Conservation (phyloP, 1,140 invertebrate species). For the Heliconius melpomene region DNA sequence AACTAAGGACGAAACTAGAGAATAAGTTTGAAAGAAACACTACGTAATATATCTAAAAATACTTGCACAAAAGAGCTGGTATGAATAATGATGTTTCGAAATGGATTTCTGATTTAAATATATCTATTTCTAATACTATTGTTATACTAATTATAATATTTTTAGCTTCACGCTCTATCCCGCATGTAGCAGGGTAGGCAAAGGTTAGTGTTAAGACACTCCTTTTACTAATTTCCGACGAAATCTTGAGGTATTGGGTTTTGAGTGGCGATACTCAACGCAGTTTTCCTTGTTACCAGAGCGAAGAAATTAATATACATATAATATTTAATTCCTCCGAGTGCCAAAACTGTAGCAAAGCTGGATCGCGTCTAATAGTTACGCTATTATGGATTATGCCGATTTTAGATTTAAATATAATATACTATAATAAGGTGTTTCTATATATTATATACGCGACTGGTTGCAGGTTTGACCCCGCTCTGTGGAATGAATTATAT, state of each 20-base stretch:
- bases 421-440: background rate
- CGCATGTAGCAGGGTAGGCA: too few relatives aligned
- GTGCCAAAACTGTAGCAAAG: background rate
- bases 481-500: too few relatives aligned
- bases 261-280: too few relatives aligned
- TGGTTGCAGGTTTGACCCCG: too few relatives aligned
- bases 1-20: constrained; percentile 8
- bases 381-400: background rate
- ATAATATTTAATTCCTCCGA: too few relatives aligned
- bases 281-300: too few relatives aligned
- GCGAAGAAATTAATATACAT: too few relatives aligned
- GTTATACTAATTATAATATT: background rate
- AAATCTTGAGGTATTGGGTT: too few relatives aligned
- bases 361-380: background rate
- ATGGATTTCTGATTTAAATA: constrained; percentile 4
- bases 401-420: background rate
- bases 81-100: background rate
- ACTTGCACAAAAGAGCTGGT: constrained; percentile 3
- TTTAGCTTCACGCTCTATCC: too few relatives aligned
- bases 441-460: too few relatives aligned
- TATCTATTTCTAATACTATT: constrained; percentile 11
- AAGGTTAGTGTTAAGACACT: too few relatives aligned
- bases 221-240: too few relatives aligned
- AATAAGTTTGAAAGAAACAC: constrained; percentile 13
- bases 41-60: constrained; percentile 22